Percentiles rank a stretch among this genome's conserved stretches.
Conservation (phyloP, 2,113 vertebrate species). For the Pachyramphus minor region DNA sequence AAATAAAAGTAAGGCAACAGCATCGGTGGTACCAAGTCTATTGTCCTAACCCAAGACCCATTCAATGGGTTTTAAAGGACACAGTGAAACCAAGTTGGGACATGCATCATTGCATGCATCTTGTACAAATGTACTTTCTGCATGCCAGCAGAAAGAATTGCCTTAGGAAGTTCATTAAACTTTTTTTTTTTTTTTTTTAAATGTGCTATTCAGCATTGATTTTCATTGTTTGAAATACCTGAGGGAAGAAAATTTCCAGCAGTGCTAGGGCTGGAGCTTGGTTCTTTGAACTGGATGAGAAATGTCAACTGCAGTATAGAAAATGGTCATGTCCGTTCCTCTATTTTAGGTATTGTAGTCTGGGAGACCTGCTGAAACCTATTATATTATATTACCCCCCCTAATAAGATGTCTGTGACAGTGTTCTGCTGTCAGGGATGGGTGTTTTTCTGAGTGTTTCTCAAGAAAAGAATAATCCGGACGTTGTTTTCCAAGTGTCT, state of each 20-base stretch:
- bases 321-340: neutral
- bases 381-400: neutral
- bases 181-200: neutral
- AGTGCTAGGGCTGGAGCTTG: neutral
- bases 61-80: neutral
- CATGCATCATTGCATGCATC: fast-evolving
- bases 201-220: neutral
- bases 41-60: neutral
- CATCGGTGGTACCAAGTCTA: neutral
- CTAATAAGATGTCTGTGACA: neutral
- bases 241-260: neutral
- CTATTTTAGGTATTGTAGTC: neutral
- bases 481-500: neutral
- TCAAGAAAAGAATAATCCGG: neutral
- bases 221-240: neutral
- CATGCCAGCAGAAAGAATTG: neutral
- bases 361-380: neutral
- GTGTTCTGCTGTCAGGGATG: neutral
- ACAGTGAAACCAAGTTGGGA: neutral
- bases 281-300: neutral
- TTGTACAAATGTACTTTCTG: neutral
- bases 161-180: neutral
- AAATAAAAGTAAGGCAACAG: neutral
- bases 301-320: neutral
- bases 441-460: neutral